Conservation (phyloP, 2,888 invertebrate species). For the Spialia ferax region DNA sequence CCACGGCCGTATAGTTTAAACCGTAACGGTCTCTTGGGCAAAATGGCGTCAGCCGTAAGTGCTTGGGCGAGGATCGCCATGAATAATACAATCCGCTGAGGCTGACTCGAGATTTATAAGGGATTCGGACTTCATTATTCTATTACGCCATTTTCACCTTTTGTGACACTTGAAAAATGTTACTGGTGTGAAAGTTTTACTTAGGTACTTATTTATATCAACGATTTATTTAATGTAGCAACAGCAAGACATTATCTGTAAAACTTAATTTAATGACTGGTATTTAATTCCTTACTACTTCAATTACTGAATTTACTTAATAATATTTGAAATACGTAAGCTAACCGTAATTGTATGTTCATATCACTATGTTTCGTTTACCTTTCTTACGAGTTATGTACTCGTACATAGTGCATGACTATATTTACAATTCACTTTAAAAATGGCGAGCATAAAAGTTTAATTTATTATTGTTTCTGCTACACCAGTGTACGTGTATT, state of each 20-base stretch:
- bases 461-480: not conserved
- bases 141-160: not conserved
- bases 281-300: too few relatives aligned
- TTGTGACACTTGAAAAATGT: not conserved
- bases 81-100: constrained; percentile 20
- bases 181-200: not conserved
- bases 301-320: too few relatives aligned
- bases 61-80: constrained; percentile 14
- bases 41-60: constrained; percentile 20
- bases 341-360: too few relatives aligned
- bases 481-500: not conserved
- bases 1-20: constrained; percentile 25
- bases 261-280: too few relatives aligned
- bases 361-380: too few relatives aligned
- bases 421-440: not conserved
- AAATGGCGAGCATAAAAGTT: not conserved
- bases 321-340: too few relatives aligned
- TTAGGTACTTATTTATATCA: too few relatives aligned
- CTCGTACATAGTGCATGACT: too few relatives aligned
- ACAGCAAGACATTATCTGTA: too few relatives aligned
- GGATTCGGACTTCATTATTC: not conserved
- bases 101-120: constrained; percentile 13
- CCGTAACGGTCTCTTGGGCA: constrained; percentile 29
- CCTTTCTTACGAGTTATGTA: too few relatives aligned
- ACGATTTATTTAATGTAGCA: too few relatives aligned